These are phyloP conservation scores for Sphenodon punctatus DNA, from an alignment of 2,797 vertebrate genomes.

Conservation along the genomic window DNA sequence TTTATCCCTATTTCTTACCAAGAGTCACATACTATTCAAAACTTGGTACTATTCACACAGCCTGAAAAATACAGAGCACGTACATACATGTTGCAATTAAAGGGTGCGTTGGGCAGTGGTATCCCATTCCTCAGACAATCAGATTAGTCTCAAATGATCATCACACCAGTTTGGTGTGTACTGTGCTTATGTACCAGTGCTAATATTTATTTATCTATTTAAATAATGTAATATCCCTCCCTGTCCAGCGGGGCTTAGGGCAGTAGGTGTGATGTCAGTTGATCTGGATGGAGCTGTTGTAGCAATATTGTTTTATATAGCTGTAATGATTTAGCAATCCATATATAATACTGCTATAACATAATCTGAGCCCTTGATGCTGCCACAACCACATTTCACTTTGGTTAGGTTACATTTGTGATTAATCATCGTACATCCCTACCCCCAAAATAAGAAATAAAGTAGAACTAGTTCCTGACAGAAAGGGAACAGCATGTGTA, in stretches of 20 bases:
- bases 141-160: neutral
- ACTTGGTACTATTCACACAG: neutral
- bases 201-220: no score
- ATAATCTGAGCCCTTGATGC: neutral
- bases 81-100: neutral
- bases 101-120: neutral
- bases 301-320: neutral
- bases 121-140: neutral
- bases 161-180: no score
- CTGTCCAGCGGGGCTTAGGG: no score
- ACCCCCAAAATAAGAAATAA: neutral
- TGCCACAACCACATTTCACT: conserved; percentile 26
- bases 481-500: neutral
- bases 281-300: no score
- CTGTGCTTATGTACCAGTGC: no score
- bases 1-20: neutral
- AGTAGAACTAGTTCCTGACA: neutral
- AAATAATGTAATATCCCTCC: no score
- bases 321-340: neutral
- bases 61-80: neutral
- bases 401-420: neutral
- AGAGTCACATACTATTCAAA: neutral
- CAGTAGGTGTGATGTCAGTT: no score
- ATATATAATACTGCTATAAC: neutral
- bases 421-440: no score